Percentiles rank a stretch among this genome's conserved stretches.
Conservation (phyloP, 2,797 vertebrate genomes). For the Aulostomus chinensis region DNA sequence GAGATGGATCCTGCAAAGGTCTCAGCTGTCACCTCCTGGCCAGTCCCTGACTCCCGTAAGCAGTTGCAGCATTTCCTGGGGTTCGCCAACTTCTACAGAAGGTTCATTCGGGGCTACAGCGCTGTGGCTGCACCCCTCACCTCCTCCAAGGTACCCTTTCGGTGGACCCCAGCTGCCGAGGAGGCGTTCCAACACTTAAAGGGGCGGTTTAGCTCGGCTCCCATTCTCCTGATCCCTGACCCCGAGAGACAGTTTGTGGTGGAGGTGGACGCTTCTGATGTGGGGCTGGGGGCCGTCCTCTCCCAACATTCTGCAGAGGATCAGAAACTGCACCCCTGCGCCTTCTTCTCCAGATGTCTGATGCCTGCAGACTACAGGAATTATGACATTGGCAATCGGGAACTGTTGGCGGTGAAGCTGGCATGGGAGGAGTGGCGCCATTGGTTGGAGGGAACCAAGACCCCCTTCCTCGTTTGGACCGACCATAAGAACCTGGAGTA, state of each 20-base stretch:
- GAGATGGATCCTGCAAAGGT: neutral
- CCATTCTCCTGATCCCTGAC: no score
- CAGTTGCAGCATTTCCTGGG: neutral
- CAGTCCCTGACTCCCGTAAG: no score
- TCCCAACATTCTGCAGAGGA: no score
- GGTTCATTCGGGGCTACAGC: neutral
- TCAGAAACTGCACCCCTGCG: no score
- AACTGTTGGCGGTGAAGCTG: neutral
- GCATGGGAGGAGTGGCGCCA: neutral
- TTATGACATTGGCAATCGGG: neutral
- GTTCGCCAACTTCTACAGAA: neutral
- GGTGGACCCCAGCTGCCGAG: no score
- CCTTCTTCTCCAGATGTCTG: neutral
- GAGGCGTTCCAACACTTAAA: no score
- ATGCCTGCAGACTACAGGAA: neutral
- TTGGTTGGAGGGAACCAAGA: neutral
- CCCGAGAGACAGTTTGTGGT: no score
- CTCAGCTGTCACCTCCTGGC: no score
- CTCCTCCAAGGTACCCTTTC: neutral
- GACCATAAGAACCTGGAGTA: neutral
- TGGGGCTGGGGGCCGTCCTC: no score
- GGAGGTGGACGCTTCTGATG: neutral
- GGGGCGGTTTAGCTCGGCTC: no score
- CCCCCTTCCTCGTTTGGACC: neutral
- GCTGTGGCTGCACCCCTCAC: neutral